Evolutionary conservation across 2,888 invertebrate species (phyloP), one percentile per base, ranked within the genome.

Genomic region (Tenthredo livida): DNA sequence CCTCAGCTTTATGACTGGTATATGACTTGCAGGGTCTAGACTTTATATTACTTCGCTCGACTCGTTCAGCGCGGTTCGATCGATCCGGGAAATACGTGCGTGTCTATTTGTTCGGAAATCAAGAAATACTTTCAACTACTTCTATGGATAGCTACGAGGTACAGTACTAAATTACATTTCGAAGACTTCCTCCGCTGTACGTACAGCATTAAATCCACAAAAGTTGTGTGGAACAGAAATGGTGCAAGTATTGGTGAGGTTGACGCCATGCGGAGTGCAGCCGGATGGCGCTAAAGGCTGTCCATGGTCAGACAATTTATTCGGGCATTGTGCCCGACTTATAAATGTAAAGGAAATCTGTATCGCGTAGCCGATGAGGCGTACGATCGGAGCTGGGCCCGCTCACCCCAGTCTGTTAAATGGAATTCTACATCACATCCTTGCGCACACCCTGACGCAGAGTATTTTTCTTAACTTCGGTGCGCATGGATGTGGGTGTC

Each of bases 311-410:
- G 89, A 85, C 85, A 88, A 90, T 90, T 90, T 90, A 90, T 90
- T 89, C 88, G 84, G 84, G 84, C 85, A 85, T 84, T 86, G 87
- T 87, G 40, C 61, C 84, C 85, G 86, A 87, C 89, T 89, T 90
- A 89, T 89, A 89, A 90, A 91, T 90, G 90, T 90, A 90, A 91
- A 91, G 90, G 90, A 90, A 90, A 90, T 90, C 90, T 90, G 90
- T 90, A 90, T 89, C 90, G 90, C 88, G 89, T 89, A 89, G 88
- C 86, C 89, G 88, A 78, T 88, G 90, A 90, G 88, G 91, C 90
- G 89, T 89, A 89, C 89, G 87, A 87, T 77, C 75, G 78, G 85
- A 84, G 85, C 87, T 86, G 85, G 85, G 86, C 87, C 87, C 73
- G n/a, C 58, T 70, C 9, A 17, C 65, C 72, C 12, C 73, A 29